phyloP scores from a whole-genome alignment of 1,140 invertebrate genomes.

The Diplogasteroides magnus region DNA sequence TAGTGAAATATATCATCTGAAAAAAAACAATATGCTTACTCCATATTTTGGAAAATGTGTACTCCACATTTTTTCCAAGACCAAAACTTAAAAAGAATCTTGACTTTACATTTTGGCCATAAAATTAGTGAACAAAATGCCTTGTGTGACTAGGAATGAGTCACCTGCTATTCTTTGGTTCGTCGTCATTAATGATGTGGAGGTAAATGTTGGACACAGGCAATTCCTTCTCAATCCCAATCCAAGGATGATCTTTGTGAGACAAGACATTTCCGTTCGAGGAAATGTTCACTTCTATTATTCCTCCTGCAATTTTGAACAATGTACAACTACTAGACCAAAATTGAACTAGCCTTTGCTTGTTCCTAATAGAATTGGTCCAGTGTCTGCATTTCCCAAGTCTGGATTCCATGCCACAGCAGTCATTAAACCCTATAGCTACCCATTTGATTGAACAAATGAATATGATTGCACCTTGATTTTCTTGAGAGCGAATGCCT shows the following conservation, averaged over 20 bases:
- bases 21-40: too few relatives aligned
- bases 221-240: neutral
- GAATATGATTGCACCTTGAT: slow-evolving; percentile 3
- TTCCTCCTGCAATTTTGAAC: neutral
- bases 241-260: neutral
- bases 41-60: too few relatives aligned
- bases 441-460: slow-evolving; percentile 5
- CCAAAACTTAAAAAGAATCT: too few relatives aligned
- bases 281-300: neutral
- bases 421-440: slow-evolving; percentile 11
- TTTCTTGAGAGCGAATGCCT: slow-evolving; percentile 7
- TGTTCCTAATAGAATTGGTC: slow-evolving; percentile 23
- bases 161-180: neutral
- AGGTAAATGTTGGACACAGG: neutral
- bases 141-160: too few relatives aligned
- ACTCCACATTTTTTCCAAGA: too few relatives aligned
- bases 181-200: neutral
- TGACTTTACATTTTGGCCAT: too few relatives aligned
- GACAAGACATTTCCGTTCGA: neutral
- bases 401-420: slow-evolving; percentile 28
- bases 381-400: slow-evolving; percentile 13
- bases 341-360: neutral
- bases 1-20: too few relatives aligned
- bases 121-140: too few relatives aligned
- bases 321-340: neutral